Base-by-base conservation (phyloP, 2,888 invertebrate species). In the Archips xylosteana region DNA sequence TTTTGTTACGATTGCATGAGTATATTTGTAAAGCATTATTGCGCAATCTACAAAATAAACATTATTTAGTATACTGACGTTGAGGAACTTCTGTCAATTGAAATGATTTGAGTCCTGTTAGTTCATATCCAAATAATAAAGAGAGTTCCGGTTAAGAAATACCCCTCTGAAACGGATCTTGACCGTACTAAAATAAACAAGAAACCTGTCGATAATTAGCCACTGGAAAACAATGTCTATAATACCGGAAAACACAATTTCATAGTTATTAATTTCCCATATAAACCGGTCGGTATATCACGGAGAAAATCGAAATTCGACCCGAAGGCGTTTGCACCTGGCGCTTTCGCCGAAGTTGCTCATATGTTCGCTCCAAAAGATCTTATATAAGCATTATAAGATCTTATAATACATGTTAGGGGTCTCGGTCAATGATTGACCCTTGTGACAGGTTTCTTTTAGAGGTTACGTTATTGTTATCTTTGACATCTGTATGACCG, bases 381-480 rank as follows among this genome's bases (percentile, higher is more conserved):
- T 74, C 79, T 91, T 90, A 87, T 83, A 82, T 88, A 92, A 92
- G 79, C 75, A 36, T 80, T 79, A 79, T 88, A 68, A 68, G 67
- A 59, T 8, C 49, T 69, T 64, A 64, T 60, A 59, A 8, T 23
- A 64, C 49, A 54, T 23, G 4, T 67, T 59, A 13, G 68, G 57
- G 92, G 91, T 91, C 92, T 92, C 85, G 92, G 91, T 86, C 92
- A 89, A 68, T 74, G 77, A 75, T 79, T 85, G 89, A 87, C 87
- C 87, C 80, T 78, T 72, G 57, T 60, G 62, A 61, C 69, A 75
- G 70, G 70, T 73, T 66, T 72, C 36, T 60, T 47, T 68, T 65
- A 62, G 69, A 76, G 70, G 74, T 74, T 65, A 68, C 12, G 39
- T 47, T 68, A 34, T 68, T 73, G 23, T 65, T 65, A 64, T 60